Conservation (phyloP, 2,888 invertebrate genomes). For the Lithophane semibrunnea region DNA sequence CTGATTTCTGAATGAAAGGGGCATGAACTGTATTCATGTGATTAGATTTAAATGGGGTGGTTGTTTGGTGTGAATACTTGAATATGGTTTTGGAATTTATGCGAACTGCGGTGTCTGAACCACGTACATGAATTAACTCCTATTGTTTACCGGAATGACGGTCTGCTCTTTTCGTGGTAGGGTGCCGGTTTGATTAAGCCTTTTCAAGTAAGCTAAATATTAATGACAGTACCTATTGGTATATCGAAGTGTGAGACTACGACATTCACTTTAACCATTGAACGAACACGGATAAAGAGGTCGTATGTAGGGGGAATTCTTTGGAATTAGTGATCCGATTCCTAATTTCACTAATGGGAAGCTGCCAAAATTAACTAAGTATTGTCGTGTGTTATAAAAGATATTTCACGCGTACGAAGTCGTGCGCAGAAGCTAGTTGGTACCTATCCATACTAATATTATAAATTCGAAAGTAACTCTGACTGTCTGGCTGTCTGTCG, state of each 20-base stretch:
- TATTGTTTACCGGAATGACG: neutral
- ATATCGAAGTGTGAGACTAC: neutral
- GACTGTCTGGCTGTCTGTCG: no score
- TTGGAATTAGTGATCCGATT: neutral
- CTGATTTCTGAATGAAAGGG: slow-evolving; percentile 46
- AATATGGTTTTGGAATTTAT: slow-evolving; percentile 31
- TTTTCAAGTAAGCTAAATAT: slow-evolving; percentile 24
- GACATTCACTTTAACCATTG: neutral
- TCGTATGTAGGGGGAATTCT: no score
- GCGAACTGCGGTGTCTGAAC: slow-evolving; percentile 8
- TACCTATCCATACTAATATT: no score
- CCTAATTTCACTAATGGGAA: no score
- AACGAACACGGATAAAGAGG: neutral
- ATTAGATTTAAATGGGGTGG: slow-evolving; percentile 38
- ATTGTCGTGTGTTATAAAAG: no score
- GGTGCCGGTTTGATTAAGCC: neutral
- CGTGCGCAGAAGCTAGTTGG: no score
- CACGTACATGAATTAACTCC: slow-evolving; percentile 15
- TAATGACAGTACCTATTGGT: neutral
- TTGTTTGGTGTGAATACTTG: slow-evolving; percentile 35
- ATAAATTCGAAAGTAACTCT: no score
- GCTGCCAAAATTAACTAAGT: no score
- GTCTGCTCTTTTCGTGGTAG: neutral
- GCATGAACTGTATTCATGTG: slow-evolving; percentile 27
- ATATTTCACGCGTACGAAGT: no score